Percentiles rank a stretch among this genome's conserved stretches.
phyloP scores from a whole-genome alignment of 2,797 vertebrate genomes.

The Galaxias olidus region DNA sequence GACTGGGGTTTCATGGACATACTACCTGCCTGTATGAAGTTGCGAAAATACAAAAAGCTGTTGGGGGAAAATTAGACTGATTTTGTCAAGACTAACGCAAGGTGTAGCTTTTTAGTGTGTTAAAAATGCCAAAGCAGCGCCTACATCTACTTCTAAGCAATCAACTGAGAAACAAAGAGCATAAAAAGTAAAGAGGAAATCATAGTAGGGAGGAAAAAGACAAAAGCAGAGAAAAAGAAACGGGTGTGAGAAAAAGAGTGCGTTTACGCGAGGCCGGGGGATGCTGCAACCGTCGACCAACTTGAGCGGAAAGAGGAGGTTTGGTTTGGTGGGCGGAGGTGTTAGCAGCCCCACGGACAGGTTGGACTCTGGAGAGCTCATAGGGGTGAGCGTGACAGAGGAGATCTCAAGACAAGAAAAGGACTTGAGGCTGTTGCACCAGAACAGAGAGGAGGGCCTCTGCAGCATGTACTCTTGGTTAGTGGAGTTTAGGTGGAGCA shows the following conservation, averaged over 20 bases:
- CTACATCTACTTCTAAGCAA: slow-evolving; percentile 3
- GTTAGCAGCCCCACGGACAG: slow-evolving; percentile 85
- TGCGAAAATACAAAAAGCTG: not conserved
- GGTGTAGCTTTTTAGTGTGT: not conserved
- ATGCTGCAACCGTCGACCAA: slow-evolving; percentile 80
- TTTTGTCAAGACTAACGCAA: not conserved
- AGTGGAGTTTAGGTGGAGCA: slow-evolving; percentile 82
- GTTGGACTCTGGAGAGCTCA: slow-evolving; percentile 89
- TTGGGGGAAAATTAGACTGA: not conserved
- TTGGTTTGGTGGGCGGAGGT: slow-evolving; percentile 83
- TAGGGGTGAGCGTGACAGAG: slow-evolving; percentile 88
- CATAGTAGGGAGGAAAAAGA: not conserved
- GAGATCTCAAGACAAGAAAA: slow-evolving; percentile 90
- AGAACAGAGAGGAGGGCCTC: slow-evolving; percentile 88
- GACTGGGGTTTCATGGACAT: slow-evolving; percentile 82
- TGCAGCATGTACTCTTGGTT: slow-evolving; percentile 84
- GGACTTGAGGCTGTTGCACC: slow-evolving; percentile 84
- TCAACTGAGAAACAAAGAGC: slow-evolving; percentile 4
- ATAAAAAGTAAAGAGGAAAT: slow-evolving; percentile 7
- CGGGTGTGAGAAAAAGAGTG: slow-evolving; percentile 23
- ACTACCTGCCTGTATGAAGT: slow-evolving; percentile 80
- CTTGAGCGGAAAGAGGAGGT: slow-evolving; percentile 72
- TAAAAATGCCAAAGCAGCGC: not conserved
- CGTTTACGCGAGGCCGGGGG: slow-evolving; percentile 86
- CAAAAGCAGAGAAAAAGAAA: slow-evolving; percentile 1